Percentiles rank a stretch among this genome's conserved stretches.
phyloP scores from a whole-genome alignment of 2,888 invertebrate species.

The Andrena camellia region DNA sequence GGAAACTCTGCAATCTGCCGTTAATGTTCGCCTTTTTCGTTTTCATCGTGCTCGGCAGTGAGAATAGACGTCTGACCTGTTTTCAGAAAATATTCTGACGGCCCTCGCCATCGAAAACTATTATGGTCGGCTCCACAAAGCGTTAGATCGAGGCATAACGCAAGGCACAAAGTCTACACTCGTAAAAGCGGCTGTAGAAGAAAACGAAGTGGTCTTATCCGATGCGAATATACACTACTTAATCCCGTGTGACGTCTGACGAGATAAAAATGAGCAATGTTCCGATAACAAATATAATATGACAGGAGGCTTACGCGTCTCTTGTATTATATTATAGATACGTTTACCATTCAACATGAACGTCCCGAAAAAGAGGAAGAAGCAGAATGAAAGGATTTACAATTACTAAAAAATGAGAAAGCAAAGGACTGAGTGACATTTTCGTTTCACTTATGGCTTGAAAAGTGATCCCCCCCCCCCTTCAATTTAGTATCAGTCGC shows the following conservation, averaged over 20 bases:
- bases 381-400: background rate
- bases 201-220: background rate
- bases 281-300: background rate
- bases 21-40: conserved; percentile 20
- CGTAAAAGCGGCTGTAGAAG: background rate
- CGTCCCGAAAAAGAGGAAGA: background rate
- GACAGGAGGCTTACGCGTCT: background rate
- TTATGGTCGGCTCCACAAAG: conserved; percentile 3
- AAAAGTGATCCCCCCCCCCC: conserved; percentile 17
- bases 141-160: background rate
- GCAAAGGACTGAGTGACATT: background rate
- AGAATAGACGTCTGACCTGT: conserved; percentile 44
- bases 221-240: conserved; percentile 4
- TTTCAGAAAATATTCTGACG: conserved; percentile 36
- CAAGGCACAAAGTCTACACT: background rate
- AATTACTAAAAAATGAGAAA: background rate
- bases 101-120: conserved; percentile 19
- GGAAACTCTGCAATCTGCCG: conserved; percentile 22
- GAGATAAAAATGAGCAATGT: conserved; percentile 8
- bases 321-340: too few relatives aligned
- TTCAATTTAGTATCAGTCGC: conserved; percentile 60
- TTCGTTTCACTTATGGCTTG: conserved; percentile 16
- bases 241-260: conserved; percentile 17
- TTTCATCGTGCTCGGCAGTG: conserved; percentile 14
- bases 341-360: too few relatives aligned